phyloP scores from a whole-genome alignment of 2,113 vertebrate genomes.

The Brienomyrus brachyistius region DNA sequence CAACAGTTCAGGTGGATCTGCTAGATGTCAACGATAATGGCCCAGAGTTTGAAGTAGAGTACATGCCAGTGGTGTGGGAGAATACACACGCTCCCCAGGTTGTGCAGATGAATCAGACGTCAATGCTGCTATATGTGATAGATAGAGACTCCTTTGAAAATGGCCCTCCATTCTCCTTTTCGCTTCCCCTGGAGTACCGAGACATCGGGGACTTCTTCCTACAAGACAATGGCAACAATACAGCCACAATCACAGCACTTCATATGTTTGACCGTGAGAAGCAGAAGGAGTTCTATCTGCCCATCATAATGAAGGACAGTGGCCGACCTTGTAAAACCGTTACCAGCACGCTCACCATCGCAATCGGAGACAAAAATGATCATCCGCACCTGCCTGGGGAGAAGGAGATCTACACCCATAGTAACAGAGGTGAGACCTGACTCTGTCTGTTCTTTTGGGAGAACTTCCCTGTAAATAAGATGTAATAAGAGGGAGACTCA shows the following conservation, averaged over 20 bases:
- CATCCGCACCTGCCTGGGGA: conserved; percentile 70
- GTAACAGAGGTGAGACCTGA: conserved; percentile 62
- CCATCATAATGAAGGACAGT: conserved; percentile 74
- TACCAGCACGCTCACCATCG: conserved; percentile 73
- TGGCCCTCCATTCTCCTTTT: conserved; percentile 71
- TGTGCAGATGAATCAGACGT: conserved; percentile 69
- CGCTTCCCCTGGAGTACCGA: conserved; percentile 58
- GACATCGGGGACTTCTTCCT: conserved; percentile 73
- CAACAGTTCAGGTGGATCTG: conserved; percentile 67
- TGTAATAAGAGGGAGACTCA: background rate
- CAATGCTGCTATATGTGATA: conserved; percentile 62
- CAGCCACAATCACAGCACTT: conserved; percentile 70
- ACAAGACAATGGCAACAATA: conserved; percentile 74
- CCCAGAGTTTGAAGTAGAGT: conserved; percentile 69
- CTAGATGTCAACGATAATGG: conserved; percentile 83
- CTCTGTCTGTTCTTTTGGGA: background rate
- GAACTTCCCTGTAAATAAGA: background rate
- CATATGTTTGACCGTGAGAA: conserved; percentile 76
- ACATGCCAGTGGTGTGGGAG: conserved; percentile 75
- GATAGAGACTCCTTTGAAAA: conserved; percentile 72
- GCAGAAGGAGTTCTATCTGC: conserved; percentile 72
- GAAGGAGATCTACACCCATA: conserved; percentile 73
- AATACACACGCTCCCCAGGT: conserved; percentile 64
- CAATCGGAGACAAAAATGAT: conserved; percentile 79
- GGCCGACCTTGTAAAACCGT: conserved; percentile 70